Evolutionary conservation across 2,888 invertebrate genomes (phyloP).

Genomic region (Lottia gigantea): DNA sequence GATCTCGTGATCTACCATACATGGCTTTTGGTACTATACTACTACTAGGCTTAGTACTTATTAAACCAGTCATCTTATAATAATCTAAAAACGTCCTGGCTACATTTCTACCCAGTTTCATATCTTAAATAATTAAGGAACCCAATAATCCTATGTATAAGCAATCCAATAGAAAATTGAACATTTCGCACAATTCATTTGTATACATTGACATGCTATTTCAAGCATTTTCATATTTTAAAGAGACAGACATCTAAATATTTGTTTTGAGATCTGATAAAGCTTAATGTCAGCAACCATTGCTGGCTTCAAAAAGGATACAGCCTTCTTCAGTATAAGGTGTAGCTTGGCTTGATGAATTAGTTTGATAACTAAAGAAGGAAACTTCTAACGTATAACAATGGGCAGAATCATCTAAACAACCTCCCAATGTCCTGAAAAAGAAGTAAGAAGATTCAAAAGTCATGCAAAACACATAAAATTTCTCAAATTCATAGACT

Average conservation of each 20-base stretch:
- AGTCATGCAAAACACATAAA: no score
- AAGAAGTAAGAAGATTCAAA: no score
- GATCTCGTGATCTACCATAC: constrained; percentile 30
- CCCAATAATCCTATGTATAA: no score
- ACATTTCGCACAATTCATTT: no score
- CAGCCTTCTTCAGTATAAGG: constrained; percentile 95
- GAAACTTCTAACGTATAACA: constrained; percentile 92
- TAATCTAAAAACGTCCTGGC: constrained; percentile 83
- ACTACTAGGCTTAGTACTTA: constrained; percentile 61
- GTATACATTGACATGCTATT: no score
- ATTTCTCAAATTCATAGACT: no score
- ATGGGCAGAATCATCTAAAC: constrained; percentile 82
- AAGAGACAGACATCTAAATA: no score
- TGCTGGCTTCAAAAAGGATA: constrained; percentile 77
- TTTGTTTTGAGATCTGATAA: no score
- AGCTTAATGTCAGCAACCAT: no score
- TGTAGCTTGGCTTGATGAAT: constrained; percentile 74
- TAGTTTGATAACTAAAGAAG: constrained; percentile 85
- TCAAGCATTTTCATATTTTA: no score
- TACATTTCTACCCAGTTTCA: constrained; percentile 81
- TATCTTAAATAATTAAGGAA: constrained; percentile 72
- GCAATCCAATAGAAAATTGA: no score
- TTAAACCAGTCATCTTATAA: constrained; percentile 79
- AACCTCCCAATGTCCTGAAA: constrained; percentile 67
- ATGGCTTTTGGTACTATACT: constrained; percentile 60